Percentiles rank a stretch among this genome's conserved stretches.
Conservation (phyloP, 2,888 invertebrate genomes). For the Auanema sp. region DNA sequence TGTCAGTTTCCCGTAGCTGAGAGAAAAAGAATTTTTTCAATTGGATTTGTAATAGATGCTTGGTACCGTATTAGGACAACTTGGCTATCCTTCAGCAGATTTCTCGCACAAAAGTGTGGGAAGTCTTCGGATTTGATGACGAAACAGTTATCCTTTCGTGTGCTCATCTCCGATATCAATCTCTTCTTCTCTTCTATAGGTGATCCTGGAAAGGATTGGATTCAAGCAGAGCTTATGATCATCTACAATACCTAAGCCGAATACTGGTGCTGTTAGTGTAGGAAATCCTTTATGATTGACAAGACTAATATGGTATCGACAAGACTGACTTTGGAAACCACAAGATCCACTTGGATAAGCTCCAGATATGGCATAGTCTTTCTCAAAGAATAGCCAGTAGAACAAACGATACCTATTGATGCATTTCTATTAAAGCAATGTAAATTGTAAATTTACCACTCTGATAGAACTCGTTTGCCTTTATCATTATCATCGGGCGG, state of each 20-base stretch:
- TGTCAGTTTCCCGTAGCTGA: not conserved
- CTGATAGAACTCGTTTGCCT: slow-evolving; percentile 5
- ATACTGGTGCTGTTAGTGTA: slow-evolving; percentile 15
- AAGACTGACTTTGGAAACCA: slow-evolving; percentile 7
- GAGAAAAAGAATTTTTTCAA: not conserved
- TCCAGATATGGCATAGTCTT: slow-evolving; percentile 14
- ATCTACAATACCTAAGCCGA: slow-evolving; percentile 15
- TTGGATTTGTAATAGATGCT: not conserved
- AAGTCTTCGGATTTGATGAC: not conserved
- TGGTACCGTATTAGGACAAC: slow-evolving; percentile 7
- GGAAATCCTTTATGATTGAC: not conserved
- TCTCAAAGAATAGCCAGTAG: slow-evolving; percentile 19
- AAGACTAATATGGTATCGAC: slow-evolving; percentile 15
- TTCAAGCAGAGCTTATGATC: not conserved
- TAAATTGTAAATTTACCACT: slow-evolving; percentile 10
- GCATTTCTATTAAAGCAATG: too few species aligned
- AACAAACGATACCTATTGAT: slow-evolving; percentile 9
- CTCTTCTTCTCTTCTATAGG: slow-evolving; percentile 16
- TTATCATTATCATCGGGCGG: not conserved
- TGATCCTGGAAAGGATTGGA: slow-evolving; percentile 6
- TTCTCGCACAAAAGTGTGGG: not conserved
- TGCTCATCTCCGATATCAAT: not conserved
- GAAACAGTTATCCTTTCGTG: not conserved
- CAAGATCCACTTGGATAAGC: slow-evolving; percentile 18
- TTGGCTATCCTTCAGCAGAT: not conserved